Conservation (phyloP, 1,140 invertebrate genomes). For the Orussus abietinus region DNA sequence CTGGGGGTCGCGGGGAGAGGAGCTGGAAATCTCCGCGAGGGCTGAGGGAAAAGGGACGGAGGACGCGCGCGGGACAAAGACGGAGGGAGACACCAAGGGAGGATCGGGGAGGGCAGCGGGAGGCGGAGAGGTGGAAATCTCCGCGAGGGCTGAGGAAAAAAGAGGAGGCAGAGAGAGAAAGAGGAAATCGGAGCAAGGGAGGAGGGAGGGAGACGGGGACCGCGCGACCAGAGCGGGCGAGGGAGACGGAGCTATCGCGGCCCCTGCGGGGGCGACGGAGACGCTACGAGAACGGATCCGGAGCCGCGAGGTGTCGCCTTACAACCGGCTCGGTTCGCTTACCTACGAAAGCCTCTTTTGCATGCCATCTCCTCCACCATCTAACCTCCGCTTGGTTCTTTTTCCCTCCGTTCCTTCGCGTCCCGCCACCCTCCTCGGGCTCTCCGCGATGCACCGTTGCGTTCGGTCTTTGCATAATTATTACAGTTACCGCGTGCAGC, state of each 20-base stretch:
- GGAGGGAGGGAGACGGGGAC: slow-evolving; percentile 11
- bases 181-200: slow-evolving; percentile 5
- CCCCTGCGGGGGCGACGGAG: slow-evolving; percentile 12
- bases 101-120: slow-evolving; percentile 4
- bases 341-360: slow-evolving; percentile 51
- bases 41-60: neutral
- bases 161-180: slow-evolving; percentile 6
- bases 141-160: neutral
- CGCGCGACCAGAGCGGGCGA: slow-evolving; percentile 16
- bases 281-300: slow-evolving; percentile 27
- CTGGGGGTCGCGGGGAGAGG: too few species aligned
- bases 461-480: slow-evolving; percentile 50
- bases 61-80: slow-evolving; percentile 2
- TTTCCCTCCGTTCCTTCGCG: slow-evolving; percentile 34
- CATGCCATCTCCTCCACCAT: slow-evolving; percentile 54
- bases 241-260: slow-evolving; percentile 16
- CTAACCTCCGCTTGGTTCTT: slow-evolving; percentile 39
- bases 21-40: slow-evolving; percentile 12
- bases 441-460: slow-evolving; percentile 39
- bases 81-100: too few species aligned
- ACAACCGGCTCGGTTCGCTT: slow-evolving; percentile 53
- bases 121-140: slow-evolving; percentile 5
- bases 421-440: slow-evolving; percentile 20
- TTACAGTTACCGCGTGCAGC: slow-evolving; percentile 45
- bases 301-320: slow-evolving; percentile 51